A percentile compares a stretch with the other conserved stretches of the same genome.
These are phyloP conservation scores for Nymphalis c-album DNA, from an alignment of 2,888 invertebrate genomes.

Conservation along the genomic window DNA sequence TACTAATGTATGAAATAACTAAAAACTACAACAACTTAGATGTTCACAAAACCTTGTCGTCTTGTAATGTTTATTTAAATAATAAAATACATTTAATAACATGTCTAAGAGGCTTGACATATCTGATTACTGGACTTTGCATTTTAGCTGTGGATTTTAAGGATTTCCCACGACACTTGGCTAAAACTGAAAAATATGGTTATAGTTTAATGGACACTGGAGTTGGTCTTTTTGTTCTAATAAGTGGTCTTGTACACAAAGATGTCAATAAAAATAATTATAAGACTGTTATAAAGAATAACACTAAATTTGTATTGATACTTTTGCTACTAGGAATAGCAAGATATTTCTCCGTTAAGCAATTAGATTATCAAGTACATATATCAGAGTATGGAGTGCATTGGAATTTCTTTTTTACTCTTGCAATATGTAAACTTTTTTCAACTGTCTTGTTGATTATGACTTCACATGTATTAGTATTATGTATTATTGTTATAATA, in stretches of 20 bases:
- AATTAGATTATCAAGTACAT: conserved; percentile 91
- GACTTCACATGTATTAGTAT: conserved; percentile 75
- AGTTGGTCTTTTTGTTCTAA: conserved; percentile 92
- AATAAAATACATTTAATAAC: conserved; percentile 79
- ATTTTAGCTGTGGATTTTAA: conserved; percentile 97
- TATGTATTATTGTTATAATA: conserved; percentile 79
- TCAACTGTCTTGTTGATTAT: conserved; percentile 83
- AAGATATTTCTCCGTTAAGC: conserved; percentile 82
- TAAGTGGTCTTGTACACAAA: conserved; percentile 88
- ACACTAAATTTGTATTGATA: conserved; percentile 60
- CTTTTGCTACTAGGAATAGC: conserved; percentile 82
- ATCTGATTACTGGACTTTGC: conserved; percentile 87
- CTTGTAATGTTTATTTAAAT: conserved; percentile 40
- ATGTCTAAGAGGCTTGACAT: conserved; percentile 85
- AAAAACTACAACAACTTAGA: conserved; percentile 19
- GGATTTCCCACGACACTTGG: conserved; percentile 91
- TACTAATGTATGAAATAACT: conserved; percentile 47
- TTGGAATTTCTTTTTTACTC: conserved; percentile 98
- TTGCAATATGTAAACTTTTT: conserved; percentile 90
- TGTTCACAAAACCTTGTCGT: conserved; percentile 18
- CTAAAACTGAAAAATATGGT: conserved; percentile 93
- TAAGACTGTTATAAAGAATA: conserved; percentile 58
- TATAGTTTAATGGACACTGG: conserved; percentile 97
- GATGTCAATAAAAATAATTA: conserved; percentile 52
- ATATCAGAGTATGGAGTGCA: conserved; percentile 97